Evolutionary conservation across 2,797 vertebrate species (phyloP).

Genomic region (Pteropus rufus): DNA sequence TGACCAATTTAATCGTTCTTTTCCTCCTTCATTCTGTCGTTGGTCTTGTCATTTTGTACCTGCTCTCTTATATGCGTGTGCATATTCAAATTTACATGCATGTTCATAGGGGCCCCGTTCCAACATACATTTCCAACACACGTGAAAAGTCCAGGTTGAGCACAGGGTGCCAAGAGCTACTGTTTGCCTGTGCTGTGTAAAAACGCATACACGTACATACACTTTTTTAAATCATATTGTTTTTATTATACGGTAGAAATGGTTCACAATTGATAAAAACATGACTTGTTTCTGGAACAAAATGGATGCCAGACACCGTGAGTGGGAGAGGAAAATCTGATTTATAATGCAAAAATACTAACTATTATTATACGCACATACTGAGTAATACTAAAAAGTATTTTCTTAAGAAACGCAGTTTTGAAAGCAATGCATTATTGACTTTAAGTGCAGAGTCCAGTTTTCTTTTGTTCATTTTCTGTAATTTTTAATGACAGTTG

Average conservation of each 20-base stretch:
- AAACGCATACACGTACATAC: not conserved
- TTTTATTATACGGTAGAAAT: not conserved
- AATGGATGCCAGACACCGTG: not conserved
- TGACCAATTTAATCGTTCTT: too few relatives aligned
- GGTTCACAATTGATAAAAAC: not conserved
- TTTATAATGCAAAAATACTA: too few relatives aligned
- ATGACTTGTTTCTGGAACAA: not conserved
- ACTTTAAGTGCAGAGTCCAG: not conserved
- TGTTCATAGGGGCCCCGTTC: too few relatives aligned
- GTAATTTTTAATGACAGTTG: too few relatives aligned
- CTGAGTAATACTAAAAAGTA: too few relatives aligned
- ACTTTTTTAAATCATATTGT: too few relatives aligned
- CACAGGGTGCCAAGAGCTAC: not conserved
- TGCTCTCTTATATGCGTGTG: too few relatives aligned
- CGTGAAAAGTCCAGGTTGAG: not conserved
- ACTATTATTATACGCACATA: too few relatives aligned
- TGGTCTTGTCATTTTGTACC: not conserved
- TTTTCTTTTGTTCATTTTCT: too few relatives aligned
- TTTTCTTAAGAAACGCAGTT: not conserved
- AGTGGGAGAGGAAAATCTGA: too few relatives aligned
- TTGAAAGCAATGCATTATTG: not conserved
- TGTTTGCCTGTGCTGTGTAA: not conserved
- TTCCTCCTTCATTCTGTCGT: accelerated
- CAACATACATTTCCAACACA: not conserved
- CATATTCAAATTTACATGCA: not conserved